These are phyloP conservation scores for Branchipolynoe longqiensis DNA, from an alignment of 2,888 invertebrate genomes.

Conservation along the genomic window DNA sequence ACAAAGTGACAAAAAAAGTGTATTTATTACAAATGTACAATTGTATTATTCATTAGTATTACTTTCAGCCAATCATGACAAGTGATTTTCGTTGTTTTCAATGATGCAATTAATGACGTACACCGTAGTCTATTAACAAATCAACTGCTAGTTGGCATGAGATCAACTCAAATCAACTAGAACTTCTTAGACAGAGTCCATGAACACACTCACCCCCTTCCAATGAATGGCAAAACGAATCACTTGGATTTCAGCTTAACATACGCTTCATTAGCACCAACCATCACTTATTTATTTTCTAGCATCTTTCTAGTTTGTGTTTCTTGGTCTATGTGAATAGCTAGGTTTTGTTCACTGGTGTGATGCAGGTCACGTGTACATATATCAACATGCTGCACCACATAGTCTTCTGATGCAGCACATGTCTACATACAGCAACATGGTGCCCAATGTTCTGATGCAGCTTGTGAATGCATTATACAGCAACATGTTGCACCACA, in stretches of 20 bases:
- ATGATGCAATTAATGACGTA: too few relatives aligned
- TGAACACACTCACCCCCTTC: neutral
- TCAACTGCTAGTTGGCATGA: constrained; percentile 11
- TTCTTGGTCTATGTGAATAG: neutral
- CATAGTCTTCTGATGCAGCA: neutral
- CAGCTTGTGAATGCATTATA: too few relatives aligned
- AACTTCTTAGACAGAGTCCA: too few relatives aligned
- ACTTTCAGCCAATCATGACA: too few relatives aligned
- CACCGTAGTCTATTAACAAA: too few relatives aligned
- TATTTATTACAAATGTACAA: constrained; percentile 8
- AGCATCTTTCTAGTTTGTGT: neutral
- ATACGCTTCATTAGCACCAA: neutral
- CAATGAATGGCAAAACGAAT: neutral
- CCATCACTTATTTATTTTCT: neutral
- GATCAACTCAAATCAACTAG: constrained; percentile 30
- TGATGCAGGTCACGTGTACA: neutral
- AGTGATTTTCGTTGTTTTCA: too few relatives aligned
- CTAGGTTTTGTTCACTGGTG: neutral
- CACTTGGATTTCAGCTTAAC: neutral
- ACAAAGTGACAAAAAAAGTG: neutral
- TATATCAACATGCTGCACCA: neutral
- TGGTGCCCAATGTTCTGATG: neutral
- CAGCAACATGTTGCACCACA: too few relatives aligned
- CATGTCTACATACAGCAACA: neutral
- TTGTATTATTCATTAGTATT: too few relatives aligned